These are phyloP conservation scores for Otocyon megalotis DNA, from an alignment of 2,113 vertebrate species.

Conservation along the genomic window DNA sequence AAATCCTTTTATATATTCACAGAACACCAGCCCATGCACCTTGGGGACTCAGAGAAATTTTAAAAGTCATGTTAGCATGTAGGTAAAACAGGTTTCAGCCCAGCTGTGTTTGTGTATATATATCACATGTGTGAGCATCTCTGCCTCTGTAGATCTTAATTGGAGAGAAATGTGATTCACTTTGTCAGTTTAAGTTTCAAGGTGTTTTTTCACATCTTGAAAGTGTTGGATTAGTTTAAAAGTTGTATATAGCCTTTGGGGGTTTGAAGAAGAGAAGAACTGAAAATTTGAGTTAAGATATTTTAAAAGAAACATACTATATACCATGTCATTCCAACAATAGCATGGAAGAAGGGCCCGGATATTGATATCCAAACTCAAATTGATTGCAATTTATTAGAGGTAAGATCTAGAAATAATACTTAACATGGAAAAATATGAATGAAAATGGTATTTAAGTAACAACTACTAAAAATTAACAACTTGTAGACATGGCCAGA, in stretches of 20 bases:
- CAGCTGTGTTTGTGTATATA: not conserved
- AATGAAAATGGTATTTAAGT: not conserved
- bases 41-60: not conserved
- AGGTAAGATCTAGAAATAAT: not conserved
- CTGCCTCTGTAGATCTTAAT: slow-evolving; percentile 7
- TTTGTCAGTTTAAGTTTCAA: slow-evolving; percentile 52
- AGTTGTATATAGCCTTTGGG: not conserved
- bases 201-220: slow-evolving; percentile 48
- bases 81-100: not conserved
- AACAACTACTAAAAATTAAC: not conserved
- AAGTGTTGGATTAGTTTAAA: slow-evolving; percentile 46
- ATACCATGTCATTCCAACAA: not conserved
- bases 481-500: not conserved
- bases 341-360: not conserved
- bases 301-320: not conserved
- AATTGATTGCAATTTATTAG: not conserved
- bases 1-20: not conserved
- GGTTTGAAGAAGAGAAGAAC: not conserved
- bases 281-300: not conserved
- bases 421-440: not conserved
- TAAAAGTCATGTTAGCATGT: not conserved
- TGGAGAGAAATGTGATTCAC: slow-evolving; percentile 4
- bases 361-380: not conserved
- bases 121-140: not conserved
- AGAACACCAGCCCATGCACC: not conserved